Base-by-base conservation (phyloP, 1,140 invertebrate species). In the Procambarus clarkii region DNA sequence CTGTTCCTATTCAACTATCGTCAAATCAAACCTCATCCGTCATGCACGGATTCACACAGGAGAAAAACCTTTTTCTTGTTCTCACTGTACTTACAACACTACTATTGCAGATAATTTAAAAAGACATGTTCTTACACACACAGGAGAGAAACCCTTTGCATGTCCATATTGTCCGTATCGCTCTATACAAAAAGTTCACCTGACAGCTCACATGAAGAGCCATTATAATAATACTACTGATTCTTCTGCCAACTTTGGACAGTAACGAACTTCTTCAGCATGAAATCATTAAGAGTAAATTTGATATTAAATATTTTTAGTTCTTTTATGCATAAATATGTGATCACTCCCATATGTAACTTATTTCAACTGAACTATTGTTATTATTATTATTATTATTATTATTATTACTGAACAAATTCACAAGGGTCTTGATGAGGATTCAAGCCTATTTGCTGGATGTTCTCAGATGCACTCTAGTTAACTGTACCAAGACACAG, bases 61-160 rank as follows among this genome's bases (percentile, higher is more conserved):
- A 45, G 87, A 89, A 80, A 89, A 81, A 54, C 87, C 87, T 9
- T 89, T 83, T 71, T 69, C 87, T 0, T 89, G 87, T 60, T 44
- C 87, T 58, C 87, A 89, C 34, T 89, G 87, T 58, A 44, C 69
- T 24, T 89, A 89, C 79, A 81, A 46, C 9, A 89, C 87, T 5
- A 89, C 87, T 5, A 89, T 89, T 11, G 83, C 82, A 60, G 87
- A 89, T 74, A 89, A 89, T 74, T 44, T 89, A 18, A 89, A 89
- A n/a, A 64, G 87, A 76, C 87, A 89, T 44, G 79, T 89, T 60
- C 87, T 89, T 18, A 89, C 87, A 4, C 87, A 89, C 64, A 89
- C 87, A 24, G 87, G 87, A 44, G 87, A 89, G 80, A 89, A 83
- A 44, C 87, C 87, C 21, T 89, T 83, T 76, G 87, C 87, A 34